Evolutionary conservation across 2,888 invertebrate genomes (phyloP).

Genomic region (Megaustenia siamemsis): DNA sequence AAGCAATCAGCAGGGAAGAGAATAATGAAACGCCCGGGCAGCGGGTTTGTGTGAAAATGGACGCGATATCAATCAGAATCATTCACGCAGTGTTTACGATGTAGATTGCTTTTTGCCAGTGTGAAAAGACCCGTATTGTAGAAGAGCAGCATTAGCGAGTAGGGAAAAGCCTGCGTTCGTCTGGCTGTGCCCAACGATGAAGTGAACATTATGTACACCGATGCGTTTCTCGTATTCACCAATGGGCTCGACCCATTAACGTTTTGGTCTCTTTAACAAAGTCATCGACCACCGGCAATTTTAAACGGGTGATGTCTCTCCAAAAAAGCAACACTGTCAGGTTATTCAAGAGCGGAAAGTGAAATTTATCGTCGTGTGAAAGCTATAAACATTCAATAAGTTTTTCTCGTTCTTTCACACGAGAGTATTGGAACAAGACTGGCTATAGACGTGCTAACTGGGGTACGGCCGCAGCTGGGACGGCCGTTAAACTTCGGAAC

Average conservation of each 20-base stretch:
- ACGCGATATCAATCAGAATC: conserved; percentile 50
- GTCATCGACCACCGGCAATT: conserved; percentile 49
- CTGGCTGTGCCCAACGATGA: conserved; percentile 39
- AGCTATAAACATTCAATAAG: conserved; percentile 43
- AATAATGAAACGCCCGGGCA: conserved; percentile 47
- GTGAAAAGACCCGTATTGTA: conserved; percentile 50
- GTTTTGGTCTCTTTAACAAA: conserved; percentile 47
- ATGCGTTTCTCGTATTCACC: conserved; percentile 33
- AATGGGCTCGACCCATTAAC: conserved; percentile 43
- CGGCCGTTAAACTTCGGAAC: conserved; percentile 47
- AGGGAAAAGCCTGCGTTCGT: conserved; percentile 24
- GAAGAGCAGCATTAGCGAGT: conserved; percentile 28
- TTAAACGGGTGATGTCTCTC: conserved; percentile 48
- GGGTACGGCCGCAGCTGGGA: conserved; percentile 52
- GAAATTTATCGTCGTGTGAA: conserved; percentile 54
- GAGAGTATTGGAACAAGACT: conserved; percentile 50
- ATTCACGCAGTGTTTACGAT: conserved; percentile 53
- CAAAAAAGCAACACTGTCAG: conserved; percentile 52
- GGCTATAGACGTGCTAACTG: conserved; percentile 51
- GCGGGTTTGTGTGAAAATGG: conserved; percentile 49
- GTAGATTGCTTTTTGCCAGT: conserved; percentile 52
- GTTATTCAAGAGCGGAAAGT: conserved; percentile 45
- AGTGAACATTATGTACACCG: conserved; percentile 53
- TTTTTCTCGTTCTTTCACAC: conserved; percentile 23
- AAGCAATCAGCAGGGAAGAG: conserved; percentile 52